Percentiles rank a stretch among this genome's conserved stretches.
These are phyloP conservation scores for Drosophila paramelanica DNA, from an alignment of 2,888 invertebrate genomes.

Conservation along the genomic window DNA sequence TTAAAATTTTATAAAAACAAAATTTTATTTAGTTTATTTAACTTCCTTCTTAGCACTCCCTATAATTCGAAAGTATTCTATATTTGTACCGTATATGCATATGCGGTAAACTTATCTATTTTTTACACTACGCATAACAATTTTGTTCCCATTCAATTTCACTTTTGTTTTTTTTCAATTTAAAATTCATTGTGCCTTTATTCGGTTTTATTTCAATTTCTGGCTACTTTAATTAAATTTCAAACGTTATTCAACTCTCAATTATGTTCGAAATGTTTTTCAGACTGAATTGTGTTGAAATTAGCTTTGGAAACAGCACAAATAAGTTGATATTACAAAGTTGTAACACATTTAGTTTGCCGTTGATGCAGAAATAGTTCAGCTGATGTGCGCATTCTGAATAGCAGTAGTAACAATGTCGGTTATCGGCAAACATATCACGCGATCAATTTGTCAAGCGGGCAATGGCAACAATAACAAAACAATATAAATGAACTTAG, in stretches of 20 bases:
- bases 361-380: constrained; percentile 28
- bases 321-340: background rate
- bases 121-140: background rate
- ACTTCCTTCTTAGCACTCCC: no score
- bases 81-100: no score
- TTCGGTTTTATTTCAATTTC: background rate
- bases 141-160: background rate
- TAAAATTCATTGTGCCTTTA: background rate
- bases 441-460: constrained; percentile 81
- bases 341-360: constrained; percentile 16
- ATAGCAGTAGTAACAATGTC: constrained; percentile 35
- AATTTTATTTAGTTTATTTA: no score
- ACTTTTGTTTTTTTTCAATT: background rate
- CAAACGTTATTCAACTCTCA: background rate
- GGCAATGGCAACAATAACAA: constrained; percentile 33
- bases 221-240: background rate
- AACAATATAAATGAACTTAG: constrained; percentile 40
- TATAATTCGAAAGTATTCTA: no score
- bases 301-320: constrained; percentile 1
- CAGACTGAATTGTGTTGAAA: background rate
- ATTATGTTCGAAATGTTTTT: background rate
- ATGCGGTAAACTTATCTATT: no score
- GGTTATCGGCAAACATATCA: constrained; percentile 67
- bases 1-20: no score
- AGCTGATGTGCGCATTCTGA: constrained; percentile 7